These are phyloP conservation scores for Gadopsis marmoratus DNA, from an alignment of 2,797 vertebrate genomes.

Conservation along the genomic window DNA sequence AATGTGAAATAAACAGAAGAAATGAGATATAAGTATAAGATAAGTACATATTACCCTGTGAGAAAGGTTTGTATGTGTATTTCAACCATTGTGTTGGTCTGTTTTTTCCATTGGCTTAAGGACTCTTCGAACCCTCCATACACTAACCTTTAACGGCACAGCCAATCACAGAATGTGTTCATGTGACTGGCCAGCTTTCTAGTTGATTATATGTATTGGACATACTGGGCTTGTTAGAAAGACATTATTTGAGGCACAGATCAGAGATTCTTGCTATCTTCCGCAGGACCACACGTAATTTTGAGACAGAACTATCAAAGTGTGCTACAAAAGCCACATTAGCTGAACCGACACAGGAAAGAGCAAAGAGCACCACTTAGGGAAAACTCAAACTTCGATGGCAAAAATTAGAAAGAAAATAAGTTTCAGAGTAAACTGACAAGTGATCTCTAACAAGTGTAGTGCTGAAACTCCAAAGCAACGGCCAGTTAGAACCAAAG, in stretches of 20 bases:
- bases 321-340: background rate
- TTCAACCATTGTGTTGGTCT: background rate
- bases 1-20: background rate
- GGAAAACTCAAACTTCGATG: constrained; percentile 9
- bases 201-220: background rate
- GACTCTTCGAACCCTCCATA: background rate
- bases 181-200: background rate
- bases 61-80: background rate
- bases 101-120: background rate
- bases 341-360: background rate
- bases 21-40: background rate
- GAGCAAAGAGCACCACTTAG: background rate
- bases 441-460: constrained; percentile 15
- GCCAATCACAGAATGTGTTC: background rate
- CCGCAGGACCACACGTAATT: background rate
- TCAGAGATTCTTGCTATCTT: background rate
- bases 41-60: background rate
- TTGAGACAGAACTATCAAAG: background rate
- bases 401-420: constrained; percentile 4
- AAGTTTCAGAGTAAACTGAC: constrained; percentile 9
- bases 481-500: constrained; percentile 17
- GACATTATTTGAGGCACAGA: background rate
- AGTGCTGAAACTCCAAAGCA: constrained; percentile 24
- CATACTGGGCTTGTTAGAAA: background rate
- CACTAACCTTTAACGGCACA: constrained; percentile 1